Percentiles rank a stretch among this genome's conserved stretches.
Conservation (phyloP, 2,888 invertebrate species). For the Sphinx pinastri region DNA sequence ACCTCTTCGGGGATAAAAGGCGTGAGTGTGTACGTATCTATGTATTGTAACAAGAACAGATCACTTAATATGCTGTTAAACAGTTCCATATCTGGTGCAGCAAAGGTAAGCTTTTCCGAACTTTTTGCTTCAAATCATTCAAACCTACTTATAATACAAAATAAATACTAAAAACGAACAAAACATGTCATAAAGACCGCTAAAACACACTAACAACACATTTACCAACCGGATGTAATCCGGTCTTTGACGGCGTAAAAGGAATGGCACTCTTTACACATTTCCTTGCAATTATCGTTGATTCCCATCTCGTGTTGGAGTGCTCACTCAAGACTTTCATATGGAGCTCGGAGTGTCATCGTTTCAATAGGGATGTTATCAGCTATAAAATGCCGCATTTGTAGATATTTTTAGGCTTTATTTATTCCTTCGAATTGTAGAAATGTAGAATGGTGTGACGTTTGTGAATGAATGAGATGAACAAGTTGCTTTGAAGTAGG, state of each 20-base stretch:
- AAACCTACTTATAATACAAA: no score
- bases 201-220: background rate
- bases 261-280: slow-evolving; percentile 45
- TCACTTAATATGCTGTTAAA: no score
- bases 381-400: slow-evolving; percentile 43
- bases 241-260: slow-evolving; percentile 16
- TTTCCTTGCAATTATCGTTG: slow-evolving; percentile 42
- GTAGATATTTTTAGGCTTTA: slow-evolving; percentile 39
- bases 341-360: slow-evolving; percentile 49
- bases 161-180: background rate
- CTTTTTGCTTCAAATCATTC: no score
- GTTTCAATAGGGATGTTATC: slow-evolving; percentile 53
- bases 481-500: no score
- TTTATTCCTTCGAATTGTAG: slow-evolving; percentile 49
- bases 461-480: no score
- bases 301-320: slow-evolving; percentile 37
- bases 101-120: no score
- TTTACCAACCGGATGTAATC: slow-evolving; percentile 1
- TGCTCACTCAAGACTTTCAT: slow-evolving; percentile 44
- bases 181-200: background rate
- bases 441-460: no score
- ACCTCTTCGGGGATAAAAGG: no score
- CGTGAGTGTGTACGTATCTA: no score
- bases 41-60: no score
- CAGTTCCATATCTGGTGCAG: no score